phyloP scores from a whole-genome alignment of 2,888 invertebrate genomes.

The Troides aeacus region DNA sequence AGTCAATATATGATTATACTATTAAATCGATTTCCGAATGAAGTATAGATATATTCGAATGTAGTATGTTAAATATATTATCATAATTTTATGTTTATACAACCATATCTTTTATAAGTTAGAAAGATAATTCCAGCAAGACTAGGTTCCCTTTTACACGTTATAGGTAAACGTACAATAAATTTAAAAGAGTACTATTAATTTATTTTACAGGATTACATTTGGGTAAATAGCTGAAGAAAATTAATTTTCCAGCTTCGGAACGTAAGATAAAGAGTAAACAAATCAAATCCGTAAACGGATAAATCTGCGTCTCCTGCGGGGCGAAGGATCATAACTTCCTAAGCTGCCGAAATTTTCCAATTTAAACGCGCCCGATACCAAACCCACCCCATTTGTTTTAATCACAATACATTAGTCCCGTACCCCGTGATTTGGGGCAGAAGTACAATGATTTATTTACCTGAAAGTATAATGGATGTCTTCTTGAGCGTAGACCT shows the following conservation, averaged over 20 bases:
- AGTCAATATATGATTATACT: too few relatives aligned
- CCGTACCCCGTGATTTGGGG: slow-evolving; percentile 23
- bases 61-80: too few relatives aligned
- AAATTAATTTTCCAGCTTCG: slow-evolving; percentile 23
- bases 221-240: background rate
- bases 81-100: too few relatives aligned
- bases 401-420: slow-evolving; percentile 34
- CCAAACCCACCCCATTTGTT: slow-evolving; percentile 44
- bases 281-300: slow-evolving; percentile 55
- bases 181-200: too few relatives aligned
- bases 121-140: too few relatives aligned
- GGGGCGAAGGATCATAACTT: slow-evolving; percentile 61
- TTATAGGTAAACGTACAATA: too few relatives aligned
- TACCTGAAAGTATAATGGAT: slow-evolving; percentile 11
- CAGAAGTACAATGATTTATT: slow-evolving; percentile 19
- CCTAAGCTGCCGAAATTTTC: slow-evolving; percentile 57
- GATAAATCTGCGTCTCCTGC: slow-evolving; percentile 60
- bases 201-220: slow-evolving; percentile 10
- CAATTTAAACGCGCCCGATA: slow-evolving; percentile 46
- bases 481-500: background rate
- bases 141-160: too few relatives aligned
- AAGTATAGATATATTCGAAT: too few relatives aligned
- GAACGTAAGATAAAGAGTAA: slow-evolving; percentile 41
- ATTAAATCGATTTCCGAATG: too few relatives aligned
- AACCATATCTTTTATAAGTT: too few relatives aligned